Evolutionary conservation across 2,797 vertebrate species (phyloP).

Genomic region (Argentina silus): DNA sequence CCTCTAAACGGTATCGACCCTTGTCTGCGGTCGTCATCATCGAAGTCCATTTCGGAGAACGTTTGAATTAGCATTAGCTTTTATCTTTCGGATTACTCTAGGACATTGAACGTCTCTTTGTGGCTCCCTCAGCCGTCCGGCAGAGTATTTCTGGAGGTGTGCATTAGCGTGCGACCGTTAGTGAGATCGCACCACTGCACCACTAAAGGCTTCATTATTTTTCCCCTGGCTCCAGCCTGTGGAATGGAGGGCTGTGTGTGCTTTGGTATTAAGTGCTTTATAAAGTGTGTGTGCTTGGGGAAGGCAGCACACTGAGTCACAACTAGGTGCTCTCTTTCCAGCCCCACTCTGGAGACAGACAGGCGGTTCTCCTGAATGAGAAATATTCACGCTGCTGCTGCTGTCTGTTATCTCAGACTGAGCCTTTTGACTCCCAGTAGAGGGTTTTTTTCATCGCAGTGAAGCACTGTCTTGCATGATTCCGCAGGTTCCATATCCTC

Average conservation of each 20-base stretch:
- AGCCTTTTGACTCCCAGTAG: conserved; percentile 11
- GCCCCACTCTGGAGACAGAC: conserved; percentile 61
- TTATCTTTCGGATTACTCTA: neutral
- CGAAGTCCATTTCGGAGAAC: too few species aligned
- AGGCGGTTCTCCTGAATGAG: conserved; percentile 69
- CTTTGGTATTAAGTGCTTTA: conserved; percentile 71
- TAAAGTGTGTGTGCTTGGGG: conserved; percentile 68
- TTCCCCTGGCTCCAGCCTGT: conserved; percentile 45
- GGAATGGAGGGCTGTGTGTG: conserved; percentile 50
- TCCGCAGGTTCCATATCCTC: conserved; percentile 7
- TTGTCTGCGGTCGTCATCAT: too few species aligned
- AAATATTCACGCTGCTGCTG: neutral
- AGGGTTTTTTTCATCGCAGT: conserved; percentile 5
- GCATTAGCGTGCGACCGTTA: conserved; percentile 39
- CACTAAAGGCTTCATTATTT: conserved; percentile 58
- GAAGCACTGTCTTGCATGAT: conserved; percentile 15
- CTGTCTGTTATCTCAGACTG: neutral
- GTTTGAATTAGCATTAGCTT: too few species aligned
- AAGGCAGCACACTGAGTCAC: conserved; percentile 67
- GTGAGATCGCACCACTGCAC: conserved; percentile 40
- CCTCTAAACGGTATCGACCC: too few species aligned
- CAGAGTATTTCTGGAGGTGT: conserved; percentile 43
- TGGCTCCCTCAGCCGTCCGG: conserved; percentile 35
- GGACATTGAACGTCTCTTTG: neutral
- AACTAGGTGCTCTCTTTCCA: conserved; percentile 71